Conservation (phyloP, 1,140 invertebrate genomes). For the Hypsibius dujardini region DNA sequence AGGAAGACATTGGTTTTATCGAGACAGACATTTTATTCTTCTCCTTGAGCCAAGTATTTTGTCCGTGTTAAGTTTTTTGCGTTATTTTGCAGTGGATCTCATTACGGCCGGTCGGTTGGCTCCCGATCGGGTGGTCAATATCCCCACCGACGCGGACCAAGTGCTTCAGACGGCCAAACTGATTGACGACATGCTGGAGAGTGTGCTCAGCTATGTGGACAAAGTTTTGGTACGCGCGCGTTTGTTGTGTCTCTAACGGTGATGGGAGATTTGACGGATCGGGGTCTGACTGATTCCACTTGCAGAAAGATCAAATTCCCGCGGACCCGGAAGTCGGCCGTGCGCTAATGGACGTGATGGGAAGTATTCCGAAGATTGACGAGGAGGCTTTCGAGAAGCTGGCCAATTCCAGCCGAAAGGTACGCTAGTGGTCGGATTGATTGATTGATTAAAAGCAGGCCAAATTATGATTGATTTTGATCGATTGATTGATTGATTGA, state of each 20-base stretch:
- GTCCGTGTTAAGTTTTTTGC: too few relatives aligned
- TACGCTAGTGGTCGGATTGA: neutral
- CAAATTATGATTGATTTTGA: too few relatives aligned
- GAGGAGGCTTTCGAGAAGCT: conserved; percentile 13
- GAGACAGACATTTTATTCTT: too few relatives aligned
- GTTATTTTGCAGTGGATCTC: conserved; percentile 4
- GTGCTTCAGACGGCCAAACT: conserved; percentile 7
- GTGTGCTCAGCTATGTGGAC: neutral
- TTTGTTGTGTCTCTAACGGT: neutral
- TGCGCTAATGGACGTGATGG: conserved; percentile 7
- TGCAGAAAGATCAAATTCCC: conserved; percentile 8
- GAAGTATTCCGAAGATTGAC: conserved; percentile 10
- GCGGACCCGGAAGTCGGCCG: conserved; percentile 12
- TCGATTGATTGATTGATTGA: too few relatives aligned
- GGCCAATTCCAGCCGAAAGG: conserved; percentile 10
- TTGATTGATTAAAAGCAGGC: too few relatives aligned
- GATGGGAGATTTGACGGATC: neutral
- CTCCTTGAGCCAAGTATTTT: too few relatives aligned
- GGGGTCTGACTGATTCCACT: neutral
- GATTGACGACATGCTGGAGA: conserved; percentile 6
- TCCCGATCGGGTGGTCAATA: conserved; percentile 4
- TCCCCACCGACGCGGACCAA: conserved; percentile 9
- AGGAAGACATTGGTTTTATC: neutral
- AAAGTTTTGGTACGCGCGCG: conserved; percentile 14
- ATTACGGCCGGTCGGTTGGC: neutral